Base-by-base conservation (phyloP, 2,888 invertebrate species). In the Drosophila algonquin region DNA sequence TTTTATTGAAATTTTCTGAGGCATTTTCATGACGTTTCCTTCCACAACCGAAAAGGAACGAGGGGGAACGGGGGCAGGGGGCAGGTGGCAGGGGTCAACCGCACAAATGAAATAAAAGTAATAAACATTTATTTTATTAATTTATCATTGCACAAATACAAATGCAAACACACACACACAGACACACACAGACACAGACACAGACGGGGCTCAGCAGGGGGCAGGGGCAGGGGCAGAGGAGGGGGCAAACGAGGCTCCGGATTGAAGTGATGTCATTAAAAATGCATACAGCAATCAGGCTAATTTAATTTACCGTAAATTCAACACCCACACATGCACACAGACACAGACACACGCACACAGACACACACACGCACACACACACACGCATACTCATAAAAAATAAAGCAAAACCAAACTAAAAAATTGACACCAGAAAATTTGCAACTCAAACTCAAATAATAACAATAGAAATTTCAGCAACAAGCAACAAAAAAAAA, bases 101-200 rank as follows among this genome's bases (percentile, higher is more conserved):
- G 35, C 45, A 45, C 24, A 44, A 68, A 74, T 68, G 58, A 56
- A 84, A 78, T 76, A 72, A 78, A 72, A 73, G 70, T 73, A 75
- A 80, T 80, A 83, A 86, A 76, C 79, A 76, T 73, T 75, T 72
- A 73, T 81, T 81, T 87, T 63, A 83, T 76, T 83, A 72, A 83
- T 81, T 81, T 82, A 82, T 81, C 57, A 76, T 63, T 65, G 63
- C 76, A 46, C 57, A n/a, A 48, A 18, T 61, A 60, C 46, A 47
- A 30, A 56, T 16, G 45, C 27, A 24, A 27, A 44, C 16, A 40
- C 12, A 35, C 60, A 46, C 27, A 54, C 52, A 32, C 54, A 24
- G 4, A 32, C 18, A 52, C 30, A 3, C 32, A 30, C 12, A n/a
- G n/a, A n/a, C 18, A 18, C 18, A 18, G 18, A 18, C 18, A 3